Percentiles rank a stretch among this genome's conserved stretches.
These are phyloP conservation scores for Bombus impatiens DNA, from an alignment of 1,140 invertebrate species.

Conservation along the genomic window DNA sequence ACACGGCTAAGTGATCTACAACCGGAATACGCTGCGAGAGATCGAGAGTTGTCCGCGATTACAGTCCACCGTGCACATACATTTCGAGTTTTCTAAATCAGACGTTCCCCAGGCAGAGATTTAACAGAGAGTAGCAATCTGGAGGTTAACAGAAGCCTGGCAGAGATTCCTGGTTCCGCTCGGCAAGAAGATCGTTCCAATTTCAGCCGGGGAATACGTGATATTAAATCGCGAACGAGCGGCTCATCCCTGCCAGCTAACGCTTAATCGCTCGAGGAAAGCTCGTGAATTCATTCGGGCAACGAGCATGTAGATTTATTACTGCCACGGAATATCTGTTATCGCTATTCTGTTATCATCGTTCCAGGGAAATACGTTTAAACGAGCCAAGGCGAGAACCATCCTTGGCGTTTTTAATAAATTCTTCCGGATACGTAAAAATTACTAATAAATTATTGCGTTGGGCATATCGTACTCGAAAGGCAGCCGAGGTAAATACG, in stretches of 20 bases:
- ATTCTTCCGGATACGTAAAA: not conserved
- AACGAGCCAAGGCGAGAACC: not conserved
- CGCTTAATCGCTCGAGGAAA: conserved; percentile 53
- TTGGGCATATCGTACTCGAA: not conserved
- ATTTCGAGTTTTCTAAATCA: conserved; percentile 42
- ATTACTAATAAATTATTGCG: not conserved
- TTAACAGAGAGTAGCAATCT: conserved; percentile 52
- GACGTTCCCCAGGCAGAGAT: conserved; percentile 28
- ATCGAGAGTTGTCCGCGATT: conserved; percentile 45
- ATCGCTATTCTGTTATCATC: conserved; percentile 25
- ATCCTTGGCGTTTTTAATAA: not conserved
- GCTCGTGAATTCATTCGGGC: conserved; percentile 41
- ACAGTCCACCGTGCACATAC: conserved; percentile 26
- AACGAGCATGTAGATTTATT: conserved; percentile 52
- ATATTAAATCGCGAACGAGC: conserved; percentile 53
- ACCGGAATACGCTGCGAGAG: conserved; percentile 19
- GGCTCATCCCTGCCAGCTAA: conserved; percentile 14
- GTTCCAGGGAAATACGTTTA: not conserved
- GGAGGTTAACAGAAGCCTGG: conserved; percentile 52
- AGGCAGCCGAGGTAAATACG: not conserved
- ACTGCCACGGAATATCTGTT: conserved; percentile 33
- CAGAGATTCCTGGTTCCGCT: conserved; percentile 46
- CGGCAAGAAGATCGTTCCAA: conserved; percentile 54
- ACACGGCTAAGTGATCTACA: not conserved
- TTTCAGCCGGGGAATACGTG: conserved; percentile 56